A percentile compares a stretch with the other conserved stretches of the same genome.
Conservation (phyloP, 2,797 vertebrate species). For the Cercopithecus diana region DNA sequence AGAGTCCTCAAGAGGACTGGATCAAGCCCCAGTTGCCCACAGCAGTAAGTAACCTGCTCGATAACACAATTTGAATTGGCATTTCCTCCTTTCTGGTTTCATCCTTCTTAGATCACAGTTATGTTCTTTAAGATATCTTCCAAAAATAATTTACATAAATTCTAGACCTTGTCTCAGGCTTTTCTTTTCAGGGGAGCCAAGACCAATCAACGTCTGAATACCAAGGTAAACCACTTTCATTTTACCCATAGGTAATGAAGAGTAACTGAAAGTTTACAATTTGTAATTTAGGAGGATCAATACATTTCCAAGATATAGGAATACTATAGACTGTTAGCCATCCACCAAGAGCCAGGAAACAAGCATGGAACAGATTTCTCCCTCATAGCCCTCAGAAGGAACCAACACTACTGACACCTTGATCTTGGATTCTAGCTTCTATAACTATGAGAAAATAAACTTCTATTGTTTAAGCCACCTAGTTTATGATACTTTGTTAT, state of each 20-base stretch:
- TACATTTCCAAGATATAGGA: neutral
- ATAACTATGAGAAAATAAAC: neutral
- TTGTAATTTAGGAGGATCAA: neutral
- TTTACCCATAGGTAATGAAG: slow-evolving; percentile 26
- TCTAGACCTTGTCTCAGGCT: neutral
- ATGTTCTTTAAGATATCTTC: neutral
- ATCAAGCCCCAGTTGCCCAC: neutral
- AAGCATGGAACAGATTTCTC: neutral
- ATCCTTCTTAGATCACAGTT: neutral
- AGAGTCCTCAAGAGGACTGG: neutral
- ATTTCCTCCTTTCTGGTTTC: neutral
- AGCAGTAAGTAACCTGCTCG: neutral
- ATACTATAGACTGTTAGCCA: neutral
- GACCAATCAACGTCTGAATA: neutral
- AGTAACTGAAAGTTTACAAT: neutral
- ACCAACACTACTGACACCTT: neutral
- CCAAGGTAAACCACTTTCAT: neutral
- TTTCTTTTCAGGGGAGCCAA: neutral
- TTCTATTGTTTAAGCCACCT: neutral
- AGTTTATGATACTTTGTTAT: neutral
- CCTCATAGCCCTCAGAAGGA: neutral
- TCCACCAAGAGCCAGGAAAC: neutral
- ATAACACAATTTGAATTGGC: neutral
- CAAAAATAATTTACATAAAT: neutral
- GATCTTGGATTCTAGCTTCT: neutral